These are phyloP conservation scores for Ormyrus thymus DNA, from an alignment of 2,888 invertebrate species.

Conservation along the genomic window DNA sequence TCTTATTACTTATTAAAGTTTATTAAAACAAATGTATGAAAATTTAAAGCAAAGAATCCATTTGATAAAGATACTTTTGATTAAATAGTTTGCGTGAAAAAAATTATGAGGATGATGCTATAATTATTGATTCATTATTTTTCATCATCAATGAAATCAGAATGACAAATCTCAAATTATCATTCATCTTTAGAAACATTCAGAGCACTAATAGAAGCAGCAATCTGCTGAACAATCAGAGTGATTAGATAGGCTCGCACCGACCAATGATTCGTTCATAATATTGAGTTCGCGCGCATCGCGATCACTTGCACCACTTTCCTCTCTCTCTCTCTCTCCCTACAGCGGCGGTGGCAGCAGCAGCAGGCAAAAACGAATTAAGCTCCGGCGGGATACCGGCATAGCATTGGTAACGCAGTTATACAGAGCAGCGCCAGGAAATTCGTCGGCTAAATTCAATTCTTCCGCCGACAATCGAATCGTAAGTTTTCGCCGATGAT, in stretches of 20 bases:
- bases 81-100: too few species aligned
- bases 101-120: too few species aligned
- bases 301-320: conserved; percentile 2
- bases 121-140: too few species aligned
- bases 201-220: too few species aligned
- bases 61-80: too few species aligned
- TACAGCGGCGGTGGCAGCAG: too few species aligned
- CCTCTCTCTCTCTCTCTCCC: background rate
- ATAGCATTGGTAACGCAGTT: background rate
- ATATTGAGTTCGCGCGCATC: conserved; percentile 5
- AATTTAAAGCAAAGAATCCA: too few species aligned
- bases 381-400: conserved; percentile 17
- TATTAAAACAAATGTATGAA: too few species aligned
- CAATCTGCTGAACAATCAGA: background rate
- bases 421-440: conserved; percentile 21
- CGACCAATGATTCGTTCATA: background rate
- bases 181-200: too few species aligned
- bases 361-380: conserved; percentile 10
- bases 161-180: too few species aligned
- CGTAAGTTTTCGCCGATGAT: conserved; percentile 65
- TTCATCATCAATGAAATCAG: too few species aligned
- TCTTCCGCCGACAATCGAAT: conserved; percentile 60
- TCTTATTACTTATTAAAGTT: too few species aligned
- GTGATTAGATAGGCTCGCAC: background rate
- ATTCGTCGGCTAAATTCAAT: conserved; percentile 47